A percentile compares a stretch with the other conserved stretches of the same genome.
Evolutionary conservation across 2,888 invertebrate species (phyloP).

Genomic region (Hypsopygia costalis): DNA sequence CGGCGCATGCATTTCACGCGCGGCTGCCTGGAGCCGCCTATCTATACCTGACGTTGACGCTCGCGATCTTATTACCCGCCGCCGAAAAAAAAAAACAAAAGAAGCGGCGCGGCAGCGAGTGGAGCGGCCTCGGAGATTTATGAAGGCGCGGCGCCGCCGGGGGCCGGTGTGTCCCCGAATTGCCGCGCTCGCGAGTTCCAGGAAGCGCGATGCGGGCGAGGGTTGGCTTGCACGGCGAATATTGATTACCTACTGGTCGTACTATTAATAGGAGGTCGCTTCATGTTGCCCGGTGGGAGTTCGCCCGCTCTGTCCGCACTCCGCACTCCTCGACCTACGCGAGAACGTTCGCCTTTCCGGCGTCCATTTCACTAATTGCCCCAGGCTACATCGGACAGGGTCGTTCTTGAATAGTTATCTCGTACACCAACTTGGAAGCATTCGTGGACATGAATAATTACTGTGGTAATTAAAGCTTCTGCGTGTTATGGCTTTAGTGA

Average conservation of each 20-base stretch:
- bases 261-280: constrained; percentile 64
- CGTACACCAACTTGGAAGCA: constrained; percentile 7
- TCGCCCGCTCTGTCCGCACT: constrained; percentile 29
- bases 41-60: constrained; percentile 72
- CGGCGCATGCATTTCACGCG: constrained; percentile 38
- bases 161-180: constrained; percentile 43
- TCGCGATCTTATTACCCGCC: constrained; percentile 68
- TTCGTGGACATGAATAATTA: constrained; percentile 11
- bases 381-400: constrained; percentile 28
- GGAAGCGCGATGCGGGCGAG: constrained; percentile 63
- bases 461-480: constrained; percentile 7
- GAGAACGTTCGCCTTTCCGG: constrained; percentile 48
- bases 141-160: constrained; percentile 70
- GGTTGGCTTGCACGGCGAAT: constrained; percentile 57
- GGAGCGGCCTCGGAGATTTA: constrained; percentile 30
- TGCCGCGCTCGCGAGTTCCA: constrained; percentile 47
- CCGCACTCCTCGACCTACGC: constrained; percentile 28
- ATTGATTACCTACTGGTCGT: constrained; percentile 62
- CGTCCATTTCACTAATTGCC: constrained; percentile 66
- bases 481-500: neutral
- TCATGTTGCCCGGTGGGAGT: constrained; percentile 33
- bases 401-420: constrained; percentile 16
- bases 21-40: constrained; percentile 25
- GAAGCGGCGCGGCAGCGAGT: constrained; percentile 45
- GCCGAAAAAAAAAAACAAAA: constrained; percentile 59